Evolutionary conservation across 2,797 vertebrate species (phyloP).

Genomic region (Masticophis lateralis): DNA sequence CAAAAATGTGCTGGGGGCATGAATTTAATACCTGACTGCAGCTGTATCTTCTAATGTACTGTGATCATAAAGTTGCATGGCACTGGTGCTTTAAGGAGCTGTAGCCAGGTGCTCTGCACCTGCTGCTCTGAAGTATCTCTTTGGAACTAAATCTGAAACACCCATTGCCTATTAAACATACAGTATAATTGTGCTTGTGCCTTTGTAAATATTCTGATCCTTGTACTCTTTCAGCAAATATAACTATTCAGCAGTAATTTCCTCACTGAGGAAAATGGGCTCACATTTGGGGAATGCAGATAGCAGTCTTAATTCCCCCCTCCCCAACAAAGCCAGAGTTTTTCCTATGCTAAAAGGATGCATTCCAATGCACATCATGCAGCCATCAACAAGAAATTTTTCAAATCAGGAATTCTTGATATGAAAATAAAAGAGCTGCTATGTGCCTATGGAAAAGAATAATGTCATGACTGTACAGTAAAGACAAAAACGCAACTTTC

Average conservation of each 20-base stretch:
- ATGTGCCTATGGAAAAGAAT: constrained; percentile 41
- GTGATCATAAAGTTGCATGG: not conserved
- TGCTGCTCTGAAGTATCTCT: not conserved
- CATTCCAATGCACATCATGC: constrained; percentile 9
- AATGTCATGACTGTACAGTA: constrained; percentile 13
- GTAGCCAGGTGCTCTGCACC: not conserved
- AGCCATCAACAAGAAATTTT: constrained; percentile 33
- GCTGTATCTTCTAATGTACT: not conserved
- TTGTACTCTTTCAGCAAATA: not conserved
- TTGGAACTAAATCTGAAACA: not conserved
- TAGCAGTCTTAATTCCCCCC: not conserved
- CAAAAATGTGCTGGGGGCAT: not conserved
- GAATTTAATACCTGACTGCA: not conserved
- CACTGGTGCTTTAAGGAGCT: not conserved
- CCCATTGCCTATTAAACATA: not conserved
- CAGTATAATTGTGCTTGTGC: not conserved
- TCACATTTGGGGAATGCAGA: not conserved
- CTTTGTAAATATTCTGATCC: not conserved
- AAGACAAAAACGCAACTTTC: not conserved
- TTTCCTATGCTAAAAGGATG: constrained; percentile 27
- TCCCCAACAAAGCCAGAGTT: not conserved
- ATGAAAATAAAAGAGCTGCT: constrained; percentile 54
- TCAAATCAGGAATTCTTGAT: constrained; percentile 36
- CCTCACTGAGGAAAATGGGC: not conserved
- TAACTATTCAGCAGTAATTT: not conserved